Conservation (phyloP, 2,888 invertebrate genomes). For the Drepana falcataria region DNA sequence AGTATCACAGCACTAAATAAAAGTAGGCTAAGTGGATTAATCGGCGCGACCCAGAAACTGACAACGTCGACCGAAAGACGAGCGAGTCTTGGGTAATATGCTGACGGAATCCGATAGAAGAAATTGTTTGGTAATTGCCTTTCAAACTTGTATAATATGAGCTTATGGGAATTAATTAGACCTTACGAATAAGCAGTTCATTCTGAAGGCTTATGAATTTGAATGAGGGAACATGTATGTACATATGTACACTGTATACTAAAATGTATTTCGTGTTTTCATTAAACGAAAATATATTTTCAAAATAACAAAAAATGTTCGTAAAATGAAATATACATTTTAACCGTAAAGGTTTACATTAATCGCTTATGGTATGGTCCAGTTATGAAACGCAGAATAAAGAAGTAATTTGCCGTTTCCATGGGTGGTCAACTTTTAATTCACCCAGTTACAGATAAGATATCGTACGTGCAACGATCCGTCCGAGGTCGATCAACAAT, state of each 20-base stretch:
- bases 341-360: too few species aligned
- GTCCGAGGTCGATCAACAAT: slow-evolving; percentile 72
- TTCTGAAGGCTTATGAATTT: too few species aligned
- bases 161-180: too few species aligned
- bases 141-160: neutral
- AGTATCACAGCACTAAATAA: slow-evolving; percentile 68
- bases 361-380: too few species aligned
- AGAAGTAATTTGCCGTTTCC: slow-evolving; percentile 13
- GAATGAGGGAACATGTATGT: too few species aligned
- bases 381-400: too few species aligned
- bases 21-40: slow-evolving; percentile 74
- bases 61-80: slow-evolving; percentile 35
- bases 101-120: slow-evolving; percentile 1
- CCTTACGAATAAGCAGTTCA: too few species aligned
- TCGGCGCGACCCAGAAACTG: slow-evolving; percentile 73
- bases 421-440: slow-evolving; percentile 37
- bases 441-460: slow-evolving; percentile 51
- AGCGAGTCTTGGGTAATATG: slow-evolving; percentile 5
- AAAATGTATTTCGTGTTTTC: too few species aligned
- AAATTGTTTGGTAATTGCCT: neutral
- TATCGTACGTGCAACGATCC: slow-evolving; percentile 56
- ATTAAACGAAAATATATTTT: too few species aligned
- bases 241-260: too few species aligned
- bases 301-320: too few species aligned
- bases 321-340: too few species aligned